Evolutionary conservation across 2,113 vertebrate species (phyloP), one percentile per base, ranked within the genome.

Genomic region (Phyllostomus discolor): DNA sequence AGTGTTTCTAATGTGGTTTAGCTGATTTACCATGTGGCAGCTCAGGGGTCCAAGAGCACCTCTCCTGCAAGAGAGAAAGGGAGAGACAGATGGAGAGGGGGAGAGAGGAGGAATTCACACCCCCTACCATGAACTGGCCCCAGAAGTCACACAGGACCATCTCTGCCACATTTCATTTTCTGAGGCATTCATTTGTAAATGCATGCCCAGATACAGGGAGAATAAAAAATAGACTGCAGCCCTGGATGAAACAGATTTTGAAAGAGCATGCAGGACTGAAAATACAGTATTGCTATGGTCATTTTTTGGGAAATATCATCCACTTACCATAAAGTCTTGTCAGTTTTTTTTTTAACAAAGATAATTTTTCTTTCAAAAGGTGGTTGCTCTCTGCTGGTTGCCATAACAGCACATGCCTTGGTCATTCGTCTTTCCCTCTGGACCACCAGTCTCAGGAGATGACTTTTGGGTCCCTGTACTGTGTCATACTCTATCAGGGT

Each of bases 71-170:
- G 48, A 31, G 26, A 28, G 28, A 35, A 31, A 64, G 19, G 22
- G 35, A 38, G 35, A 46, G 17, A 24, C 22, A 64, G 80, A 22
- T 2, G 1, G 75, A 78, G 17, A 78, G 31, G 48, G 31, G 46
- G 70, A 78, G 12, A 33, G 8, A 11, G 43, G 24, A 38, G 12
- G 48, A 17, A 46, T 43, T 11, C 38, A 9, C 17, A n/a, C 5
- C 19, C 6, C 38, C 10, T 15, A 10, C 22, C 19, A 3, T 10
- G 79, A 31, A 17, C 22, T 31, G 16, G 79, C 46, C 57, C 38
- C 1, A 1, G 48, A 69, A 12, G 17, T 33, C 59, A 33, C 38
- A 14, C 26, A 1, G 19, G 2, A 1, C 17, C 41, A n/a, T 0
- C n/a, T 62, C 14, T 17, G 17, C 35, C 48, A 20, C 54, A 5